Evolutionary conservation across 2,113 vertebrate genomes (phyloP).

Genomic region (Melierax canorus): DNA sequence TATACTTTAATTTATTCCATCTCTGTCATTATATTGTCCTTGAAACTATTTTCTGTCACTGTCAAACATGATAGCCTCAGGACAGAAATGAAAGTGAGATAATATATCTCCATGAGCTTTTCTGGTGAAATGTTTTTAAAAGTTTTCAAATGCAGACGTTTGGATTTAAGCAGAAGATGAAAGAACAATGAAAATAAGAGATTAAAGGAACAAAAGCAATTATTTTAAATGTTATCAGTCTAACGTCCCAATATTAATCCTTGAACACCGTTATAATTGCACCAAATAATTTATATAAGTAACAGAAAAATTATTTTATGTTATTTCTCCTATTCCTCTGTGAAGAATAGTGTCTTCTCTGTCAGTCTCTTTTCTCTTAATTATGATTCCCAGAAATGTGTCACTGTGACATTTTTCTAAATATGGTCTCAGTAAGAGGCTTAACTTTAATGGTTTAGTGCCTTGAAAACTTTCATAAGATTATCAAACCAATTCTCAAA

Average conservation of each 20-base stretch:
- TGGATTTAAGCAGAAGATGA: constrained; percentile 37
- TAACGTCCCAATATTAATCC: constrained; percentile 1
- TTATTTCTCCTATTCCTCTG: constrained; percentile 9
- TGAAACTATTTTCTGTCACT: constrained; percentile 52
- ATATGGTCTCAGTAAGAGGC: background rate
- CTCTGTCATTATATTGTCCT: constrained; percentile 28
- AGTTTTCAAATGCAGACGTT: constrained; percentile 41
- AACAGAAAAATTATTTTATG: constrained; percentile 29
- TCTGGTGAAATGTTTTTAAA: constrained; percentile 20
- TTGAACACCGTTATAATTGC: constrained; percentile 9
- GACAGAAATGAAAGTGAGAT: constrained; percentile 36
- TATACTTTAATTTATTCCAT: constrained; percentile 35
- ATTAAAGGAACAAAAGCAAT: constrained; percentile 30
- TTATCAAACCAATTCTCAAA: background rate
- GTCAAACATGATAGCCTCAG: constrained; percentile 8
- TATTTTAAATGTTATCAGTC: constrained; percentile 6
- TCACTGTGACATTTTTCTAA: constrained; percentile 45
- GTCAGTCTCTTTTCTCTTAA: background rate
- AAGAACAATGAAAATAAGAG: constrained; percentile 22
- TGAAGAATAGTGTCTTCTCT: background rate
- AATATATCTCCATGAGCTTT: background rate
- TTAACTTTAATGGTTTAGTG: background rate
- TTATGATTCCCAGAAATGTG: constrained; percentile 19
- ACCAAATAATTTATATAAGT: constrained; percentile 33
- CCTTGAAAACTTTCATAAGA: background rate